Conservation (phyloP, 2,113 vertebrate genomes). For the Aythya baeri region DNA sequence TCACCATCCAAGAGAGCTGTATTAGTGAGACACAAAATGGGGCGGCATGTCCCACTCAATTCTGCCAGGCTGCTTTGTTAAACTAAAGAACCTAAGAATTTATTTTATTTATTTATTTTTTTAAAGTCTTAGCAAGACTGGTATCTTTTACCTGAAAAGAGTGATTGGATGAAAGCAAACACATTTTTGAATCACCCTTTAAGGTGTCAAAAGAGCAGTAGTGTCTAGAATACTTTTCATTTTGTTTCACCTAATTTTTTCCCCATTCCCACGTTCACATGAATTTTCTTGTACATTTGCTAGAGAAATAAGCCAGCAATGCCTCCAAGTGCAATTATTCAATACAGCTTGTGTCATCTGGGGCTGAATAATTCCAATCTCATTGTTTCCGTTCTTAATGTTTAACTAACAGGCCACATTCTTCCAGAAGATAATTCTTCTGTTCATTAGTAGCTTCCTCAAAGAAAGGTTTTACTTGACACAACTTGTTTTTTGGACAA, state of each 20-base stretch:
- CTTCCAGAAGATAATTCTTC: not conserved
- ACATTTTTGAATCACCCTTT: not conserved
- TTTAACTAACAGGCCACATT: not conserved
- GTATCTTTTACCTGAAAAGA: not conserved
- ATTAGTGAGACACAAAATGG: not conserved
- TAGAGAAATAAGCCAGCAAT: not conserved
- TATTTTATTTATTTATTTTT: too few species aligned
- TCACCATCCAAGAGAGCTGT: not conserved
- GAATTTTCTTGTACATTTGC: not conserved
- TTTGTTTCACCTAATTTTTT: not conserved
- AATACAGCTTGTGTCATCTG: not conserved
- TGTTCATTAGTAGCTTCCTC: not conserved
- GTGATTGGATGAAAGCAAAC: not conserved
- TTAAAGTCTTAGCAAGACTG: not conserved
- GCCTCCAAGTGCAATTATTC: not conserved
- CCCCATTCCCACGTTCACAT: not conserved
- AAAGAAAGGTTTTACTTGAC: not conserved
- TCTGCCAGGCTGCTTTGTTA: not conserved
- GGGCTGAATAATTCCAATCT: not conserved
- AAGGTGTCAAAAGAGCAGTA: not conserved
- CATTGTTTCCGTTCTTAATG: not conserved
- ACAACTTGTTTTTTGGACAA: not conserved
- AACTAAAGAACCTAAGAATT: not conserved
- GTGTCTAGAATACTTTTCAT: not conserved
- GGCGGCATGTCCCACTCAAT: not conserved